phyloP scores from a whole-genome alignment of 2,888 invertebrate species.

The Cepaea hortensis region DNA sequence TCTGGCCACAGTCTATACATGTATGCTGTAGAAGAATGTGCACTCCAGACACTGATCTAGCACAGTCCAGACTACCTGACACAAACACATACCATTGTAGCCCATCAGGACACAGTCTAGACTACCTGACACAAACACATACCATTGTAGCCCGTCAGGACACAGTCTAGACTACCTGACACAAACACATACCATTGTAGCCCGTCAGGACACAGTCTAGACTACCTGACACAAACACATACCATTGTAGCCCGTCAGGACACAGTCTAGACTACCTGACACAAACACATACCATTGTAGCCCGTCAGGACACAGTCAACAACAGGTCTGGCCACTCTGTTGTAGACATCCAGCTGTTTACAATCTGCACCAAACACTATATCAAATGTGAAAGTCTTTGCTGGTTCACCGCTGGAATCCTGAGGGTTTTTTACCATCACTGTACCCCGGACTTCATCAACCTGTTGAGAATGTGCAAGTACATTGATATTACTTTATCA shows the following conservation, averaged over 20 bases:
- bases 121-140: too few relatives aligned
- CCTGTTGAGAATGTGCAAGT: slow-evolving; percentile 58
- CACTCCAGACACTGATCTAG: neutral
- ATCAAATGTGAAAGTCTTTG: slow-evolving; percentile 95
- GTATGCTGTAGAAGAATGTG: too few relatives aligned
- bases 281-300: slow-evolving; percentile 86
- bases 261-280: slow-evolving; percentile 73
- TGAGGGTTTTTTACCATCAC: slow-evolving; percentile 87
- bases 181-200: too few relatives aligned
- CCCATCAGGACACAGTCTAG: too few relatives aligned
- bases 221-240: too few relatives aligned
- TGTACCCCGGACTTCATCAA: slow-evolving; percentile 82
- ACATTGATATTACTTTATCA: too few relatives aligned
- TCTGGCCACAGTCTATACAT: too few relatives aligned
- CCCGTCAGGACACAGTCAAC: slow-evolving; percentile 97
- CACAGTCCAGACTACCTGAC: too few relatives aligned
- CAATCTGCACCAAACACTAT: slow-evolving; percentile 92
- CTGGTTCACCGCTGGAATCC: slow-evolving; percentile 83
- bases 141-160: too few relatives aligned
- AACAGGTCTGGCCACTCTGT: slow-evolving; percentile 95
- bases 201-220: too few relatives aligned
- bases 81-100: too few relatives aligned
- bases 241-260: slow-evolving; percentile 93
- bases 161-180: too few relatives aligned
- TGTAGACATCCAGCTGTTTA: slow-evolving; percentile 93